phyloP scores from a whole-genome alignment of 2,888 invertebrate species.

The Cynaeus angustus region DNA sequence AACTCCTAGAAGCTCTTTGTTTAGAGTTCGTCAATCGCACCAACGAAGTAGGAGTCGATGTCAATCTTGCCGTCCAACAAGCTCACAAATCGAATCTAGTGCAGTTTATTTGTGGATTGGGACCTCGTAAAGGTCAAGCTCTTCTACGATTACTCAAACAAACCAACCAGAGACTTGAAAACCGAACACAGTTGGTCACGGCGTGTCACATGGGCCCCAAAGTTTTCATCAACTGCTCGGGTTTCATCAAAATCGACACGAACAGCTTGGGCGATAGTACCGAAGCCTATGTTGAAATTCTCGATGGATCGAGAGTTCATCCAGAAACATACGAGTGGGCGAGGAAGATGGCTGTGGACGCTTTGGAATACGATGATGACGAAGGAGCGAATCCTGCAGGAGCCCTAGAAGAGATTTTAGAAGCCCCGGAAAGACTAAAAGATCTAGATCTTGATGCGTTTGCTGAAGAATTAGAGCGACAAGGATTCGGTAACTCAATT shows the following conservation, averaged over 20 bases:
- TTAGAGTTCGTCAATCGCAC: constrained; percentile 95
- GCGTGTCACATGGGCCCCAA: constrained; percentile 95
- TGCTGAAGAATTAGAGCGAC: constrained; percentile 96
- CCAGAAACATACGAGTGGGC: constrained; percentile 99
- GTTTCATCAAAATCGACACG: constrained; percentile 99
- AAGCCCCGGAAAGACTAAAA: constrained; percentile 93
- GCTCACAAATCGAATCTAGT: constrained; percentile 91
- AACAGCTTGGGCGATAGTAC: constrained; percentile 95
- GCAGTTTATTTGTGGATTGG: constrained; percentile 98
- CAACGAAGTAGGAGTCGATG: constrained; percentile 98
- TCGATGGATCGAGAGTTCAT: constrained; percentile 98
- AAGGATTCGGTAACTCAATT: constrained; percentile 72
- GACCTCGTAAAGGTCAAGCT: constrained; percentile 94
- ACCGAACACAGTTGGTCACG: constrained; percentile 95
- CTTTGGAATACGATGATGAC: constrained; percentile 98
- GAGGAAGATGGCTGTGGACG: constrained; percentile 99
- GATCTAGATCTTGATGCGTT: constrained; percentile 99
- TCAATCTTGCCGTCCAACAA: constrained; percentile 93
- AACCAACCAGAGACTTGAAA: constrained; percentile 93
- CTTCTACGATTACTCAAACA: constrained; percentile 90
- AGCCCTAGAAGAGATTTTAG: constrained; percentile 97
- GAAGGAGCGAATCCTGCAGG: constrained; percentile 97
- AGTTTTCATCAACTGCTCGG: constrained; percentile 98
- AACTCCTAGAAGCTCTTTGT: constrained; percentile 87
- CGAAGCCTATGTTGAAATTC: constrained; percentile 94